Evolutionary conservation across 2,888 invertebrate genomes (phyloP), one percentile per base, ranked within the genome.

Genomic region (Oxyteleia sp.): DNA sequence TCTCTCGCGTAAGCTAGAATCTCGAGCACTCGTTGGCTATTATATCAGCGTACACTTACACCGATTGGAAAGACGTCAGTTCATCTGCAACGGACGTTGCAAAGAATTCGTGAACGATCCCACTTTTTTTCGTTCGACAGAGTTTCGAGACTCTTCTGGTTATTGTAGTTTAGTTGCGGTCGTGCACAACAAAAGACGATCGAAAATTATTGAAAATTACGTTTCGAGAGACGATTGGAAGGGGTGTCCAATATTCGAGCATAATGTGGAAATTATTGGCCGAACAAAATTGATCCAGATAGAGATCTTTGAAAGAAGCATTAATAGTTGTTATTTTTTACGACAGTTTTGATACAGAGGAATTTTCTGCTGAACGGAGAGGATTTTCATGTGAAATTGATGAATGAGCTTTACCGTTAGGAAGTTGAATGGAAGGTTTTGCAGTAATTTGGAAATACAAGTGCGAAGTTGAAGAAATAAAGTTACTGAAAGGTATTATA

Each of bases 11-110:
- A 55, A 76, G 68, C 79, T 75, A 64, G 38, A 64, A 79, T 69
- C 79, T 81, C 69, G 55, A 84, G 79, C 55, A 74, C 68, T 63
- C 75, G 59, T 15, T 66, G 43, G 71, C 75, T 66, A 82, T 82
- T 76, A 75, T 64, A 68, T 55, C 49, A 61, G 32, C 45, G 45
- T 35, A 55, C 32, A 57, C 75, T 49, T 53, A 66, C 26, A 18
- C 47, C 75, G 41, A 69, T 61, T 64, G 53, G 32, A 71, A 82
- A 71, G 61, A 68, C 81, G 75, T 63, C 71, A 71, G 49, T 74
- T 76, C 68, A 47, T 76, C 64, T 61, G 61, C 47, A 57, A 75
- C 64, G 75, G 53, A 51, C 55, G 45, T 57, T 49, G 38, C 53
- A 75, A 75, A 57, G 45, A 55, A 75, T 66, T 38, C 38, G 35